Conservation (phyloP, 1,140 invertebrate genomes). For the Bombus sylvicola region DNA sequence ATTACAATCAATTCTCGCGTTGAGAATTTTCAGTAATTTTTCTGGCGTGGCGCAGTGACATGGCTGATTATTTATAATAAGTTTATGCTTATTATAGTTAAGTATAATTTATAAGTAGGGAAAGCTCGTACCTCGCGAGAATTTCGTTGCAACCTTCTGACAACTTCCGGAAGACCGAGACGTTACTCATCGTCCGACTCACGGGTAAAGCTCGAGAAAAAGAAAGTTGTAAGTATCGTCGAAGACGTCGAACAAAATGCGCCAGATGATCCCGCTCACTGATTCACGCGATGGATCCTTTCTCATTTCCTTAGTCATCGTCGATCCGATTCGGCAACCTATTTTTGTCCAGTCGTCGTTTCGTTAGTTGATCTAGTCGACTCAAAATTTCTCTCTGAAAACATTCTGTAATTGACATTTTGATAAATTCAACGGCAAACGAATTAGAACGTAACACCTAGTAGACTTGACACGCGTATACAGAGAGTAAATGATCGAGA, state of each 20-base stretch:
- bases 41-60: no score
- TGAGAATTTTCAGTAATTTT: no score
- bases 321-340: not conserved
- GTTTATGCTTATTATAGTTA: no score
- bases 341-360: no score
- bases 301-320: not conserved
- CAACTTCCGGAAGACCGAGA: constrained; percentile 53
- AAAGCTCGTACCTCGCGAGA: not conserved
- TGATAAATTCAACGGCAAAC: not conserved
- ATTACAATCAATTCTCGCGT: no score
- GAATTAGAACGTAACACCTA: not conserved
- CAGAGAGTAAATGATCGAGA: not conserved
- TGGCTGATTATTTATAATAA: no score
- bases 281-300: constrained; percentile 25
- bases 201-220: constrained; percentile 33
- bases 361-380: no score
- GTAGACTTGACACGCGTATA: not conserved
- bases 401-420: no score
- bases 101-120: no score
- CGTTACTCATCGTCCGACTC: constrained; percentile 59
- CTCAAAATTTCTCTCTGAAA: no score
- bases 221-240: constrained; percentile 54
- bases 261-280: constrained; percentile 29
- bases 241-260: constrained; percentile 55
- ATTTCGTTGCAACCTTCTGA: not conserved